Evolutionary conservation across 2,797 vertebrate species (phyloP).

Genomic region (Sphenopsis melanotis): DNA sequence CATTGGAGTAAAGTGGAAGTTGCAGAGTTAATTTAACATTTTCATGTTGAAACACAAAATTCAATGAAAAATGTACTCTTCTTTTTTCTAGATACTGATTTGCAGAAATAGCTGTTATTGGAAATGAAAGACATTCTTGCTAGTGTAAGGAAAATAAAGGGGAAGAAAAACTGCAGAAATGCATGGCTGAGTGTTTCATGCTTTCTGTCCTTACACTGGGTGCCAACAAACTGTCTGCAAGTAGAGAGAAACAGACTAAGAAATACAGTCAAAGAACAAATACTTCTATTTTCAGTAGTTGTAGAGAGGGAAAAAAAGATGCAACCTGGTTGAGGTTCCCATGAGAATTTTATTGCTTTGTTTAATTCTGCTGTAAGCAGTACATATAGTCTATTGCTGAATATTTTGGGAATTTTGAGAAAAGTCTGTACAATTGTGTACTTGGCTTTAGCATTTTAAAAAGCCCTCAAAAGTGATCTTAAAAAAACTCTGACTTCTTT

Average conservation of each 20-base stretch:
- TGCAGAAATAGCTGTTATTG: conserved; percentile 5
- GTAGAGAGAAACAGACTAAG: not conserved
- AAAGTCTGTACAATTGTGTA: not conserved
- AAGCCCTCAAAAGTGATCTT: not conserved
- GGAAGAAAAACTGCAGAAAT: conserved; percentile 30
- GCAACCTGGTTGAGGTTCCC: not conserved
- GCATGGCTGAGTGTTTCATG: conserved; percentile 18
- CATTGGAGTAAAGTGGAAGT: not conserved
- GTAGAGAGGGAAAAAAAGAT: not conserved
- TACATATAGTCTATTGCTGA: not conserved
- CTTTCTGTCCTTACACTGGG: not conserved
- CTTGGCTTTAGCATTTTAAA: not conserved
- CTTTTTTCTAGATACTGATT: not conserved
- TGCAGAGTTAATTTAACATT: not conserved
- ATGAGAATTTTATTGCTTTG: not conserved
- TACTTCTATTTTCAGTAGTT: not conserved
- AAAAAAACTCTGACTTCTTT: not conserved
- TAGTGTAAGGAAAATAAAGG: conserved; percentile 38
- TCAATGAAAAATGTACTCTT: not conserved
- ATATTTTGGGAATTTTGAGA: not conserved
- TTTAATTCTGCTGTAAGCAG: not conserved
- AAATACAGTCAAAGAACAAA: not conserved
- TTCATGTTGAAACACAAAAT: not conserved
- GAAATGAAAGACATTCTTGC: conserved; percentile 32
- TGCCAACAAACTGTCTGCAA: not conserved